A percentile compares a stretch with the other conserved stretches of the same genome.
These are phyloP conservation scores for Turnix velox DNA, from an alignment of 2,113 vertebrate genomes.

Conservation along the genomic window DNA sequence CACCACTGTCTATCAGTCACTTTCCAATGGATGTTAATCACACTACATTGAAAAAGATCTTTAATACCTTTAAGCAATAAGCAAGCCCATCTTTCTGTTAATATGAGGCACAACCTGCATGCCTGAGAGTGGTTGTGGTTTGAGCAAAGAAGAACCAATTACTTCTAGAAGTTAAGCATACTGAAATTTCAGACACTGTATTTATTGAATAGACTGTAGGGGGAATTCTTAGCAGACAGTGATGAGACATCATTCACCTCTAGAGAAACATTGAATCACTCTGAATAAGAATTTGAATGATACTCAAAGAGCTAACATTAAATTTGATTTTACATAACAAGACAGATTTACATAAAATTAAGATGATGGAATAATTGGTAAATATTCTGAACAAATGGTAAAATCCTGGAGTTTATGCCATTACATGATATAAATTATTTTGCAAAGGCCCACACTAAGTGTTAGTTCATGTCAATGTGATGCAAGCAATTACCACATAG, in stretches of 20 bases:
- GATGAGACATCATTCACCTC: not conserved
- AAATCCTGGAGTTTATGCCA: not conserved
- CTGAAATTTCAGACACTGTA: not conserved
- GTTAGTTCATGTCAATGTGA: not conserved
- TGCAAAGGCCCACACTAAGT: not conserved
- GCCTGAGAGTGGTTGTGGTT: not conserved
- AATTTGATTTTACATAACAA: not conserved
- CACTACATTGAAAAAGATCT: not conserved
- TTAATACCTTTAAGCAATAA: not conserved
- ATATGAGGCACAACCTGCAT: fast-evolving
- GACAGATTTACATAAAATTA: not conserved
- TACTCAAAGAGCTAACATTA: not conserved
- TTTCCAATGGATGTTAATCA: not conserved
- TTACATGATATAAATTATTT: not conserved
- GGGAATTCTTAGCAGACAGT: not conserved
- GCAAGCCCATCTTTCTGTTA: not conserved
- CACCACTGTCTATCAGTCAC: not conserved
- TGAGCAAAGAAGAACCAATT: not conserved
- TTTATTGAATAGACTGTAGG: not conserved
- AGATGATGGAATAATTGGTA: not conserved
- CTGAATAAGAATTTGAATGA: not conserved
- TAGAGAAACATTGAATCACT: not conserved
- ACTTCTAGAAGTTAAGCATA: not conserved
- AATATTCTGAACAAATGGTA: not conserved
- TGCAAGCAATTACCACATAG: not conserved